Evolutionary conservation across 2,113 vertebrate genomes (phyloP).

Genomic region (Megalops atlanticus): DNA sequence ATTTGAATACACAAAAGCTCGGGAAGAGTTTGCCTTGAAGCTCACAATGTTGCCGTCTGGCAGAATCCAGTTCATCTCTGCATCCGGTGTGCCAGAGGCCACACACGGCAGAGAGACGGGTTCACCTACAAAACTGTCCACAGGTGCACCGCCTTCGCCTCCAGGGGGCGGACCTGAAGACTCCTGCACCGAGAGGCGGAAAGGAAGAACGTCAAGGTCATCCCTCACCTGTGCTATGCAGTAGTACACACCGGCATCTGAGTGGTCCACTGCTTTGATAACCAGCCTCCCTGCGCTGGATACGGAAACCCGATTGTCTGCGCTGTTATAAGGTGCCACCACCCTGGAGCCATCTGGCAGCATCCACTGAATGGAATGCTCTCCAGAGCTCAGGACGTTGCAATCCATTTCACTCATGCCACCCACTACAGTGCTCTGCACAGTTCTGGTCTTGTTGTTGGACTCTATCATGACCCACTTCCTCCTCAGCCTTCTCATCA

Average conservation of each 20-base stretch:
- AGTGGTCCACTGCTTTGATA: constrained; percentile 62
- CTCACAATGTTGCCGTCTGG: constrained; percentile 70
- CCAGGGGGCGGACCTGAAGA: constrained; percentile 57
- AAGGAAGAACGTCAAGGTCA: constrained; percentile 64
- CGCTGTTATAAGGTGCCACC: constrained; percentile 61
- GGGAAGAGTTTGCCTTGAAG: constrained; percentile 64
- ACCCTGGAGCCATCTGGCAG: constrained; percentile 78
- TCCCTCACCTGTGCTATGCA: constrained; percentile 74
- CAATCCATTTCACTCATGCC: constrained; percentile 70
- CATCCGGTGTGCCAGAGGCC: constrained; percentile 72
- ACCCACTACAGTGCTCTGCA: constrained; percentile 68
- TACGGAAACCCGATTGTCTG: constrained; percentile 68
- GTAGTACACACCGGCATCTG: constrained; percentile 80
- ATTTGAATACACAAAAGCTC: constrained; percentile 61
- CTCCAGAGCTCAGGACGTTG: constrained; percentile 74
- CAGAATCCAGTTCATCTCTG: constrained; percentile 85
- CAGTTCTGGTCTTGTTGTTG: constrained; percentile 46
- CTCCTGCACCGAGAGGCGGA: constrained; percentile 76
- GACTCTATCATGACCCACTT: constrained; percentile 84
- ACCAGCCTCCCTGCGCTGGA: constrained; percentile 69
- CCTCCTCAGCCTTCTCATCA: constrained; percentile 45
- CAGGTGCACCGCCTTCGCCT: constrained; percentile 43
- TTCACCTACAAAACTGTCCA: constrained; percentile 67
- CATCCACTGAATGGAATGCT: constrained; percentile 71
- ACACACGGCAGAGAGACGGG: constrained; percentile 70